Percentiles rank a stretch among this genome's conserved stretches.
These are phyloP conservation scores for Benthosema pterotum DNA, from an alignment of 2,797 vertebrate species.

Conservation along the genomic window DNA sequence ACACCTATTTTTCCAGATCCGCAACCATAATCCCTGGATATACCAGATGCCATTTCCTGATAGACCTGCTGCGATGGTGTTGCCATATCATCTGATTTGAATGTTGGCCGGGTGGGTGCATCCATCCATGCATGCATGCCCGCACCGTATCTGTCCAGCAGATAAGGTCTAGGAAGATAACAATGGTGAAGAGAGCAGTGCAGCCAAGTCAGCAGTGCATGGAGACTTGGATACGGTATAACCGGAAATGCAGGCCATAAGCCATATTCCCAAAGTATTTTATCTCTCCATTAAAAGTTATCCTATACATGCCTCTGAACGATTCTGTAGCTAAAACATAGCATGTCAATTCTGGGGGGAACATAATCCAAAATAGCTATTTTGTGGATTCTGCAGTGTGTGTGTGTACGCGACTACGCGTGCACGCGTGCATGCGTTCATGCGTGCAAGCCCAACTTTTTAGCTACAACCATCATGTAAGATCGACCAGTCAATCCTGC, in stretches of 20 bases:
- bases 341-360: no score
- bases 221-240: slow-evolving; percentile 31
- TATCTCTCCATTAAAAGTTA: no score
- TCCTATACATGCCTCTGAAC: no score
- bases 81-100: slow-evolving; percentile 49
- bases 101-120: not conserved
- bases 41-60: slow-evolving; percentile 61
- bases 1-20: slow-evolving; percentile 31
- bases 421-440: no score
- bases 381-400: no score
- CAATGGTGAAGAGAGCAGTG: slow-evolving; percentile 24
- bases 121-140: not conserved
- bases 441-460: no score
- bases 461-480: no score
- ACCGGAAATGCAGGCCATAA: not conserved
- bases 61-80: slow-evolving; percentile 44
- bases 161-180: slow-evolving; percentile 35
- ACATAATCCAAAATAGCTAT: no score
- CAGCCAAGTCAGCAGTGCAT: slow-evolving; percentile 10
- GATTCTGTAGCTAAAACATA: no score
- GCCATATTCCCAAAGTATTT: no score
- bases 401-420: no score
- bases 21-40: slow-evolving; percentile 48
- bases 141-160: slow-evolving; percentile 6
- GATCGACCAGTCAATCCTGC: no score